phyloP scores from a whole-genome alignment of 2,113 vertebrate genomes.

The Leptosomus discolor region DNA sequence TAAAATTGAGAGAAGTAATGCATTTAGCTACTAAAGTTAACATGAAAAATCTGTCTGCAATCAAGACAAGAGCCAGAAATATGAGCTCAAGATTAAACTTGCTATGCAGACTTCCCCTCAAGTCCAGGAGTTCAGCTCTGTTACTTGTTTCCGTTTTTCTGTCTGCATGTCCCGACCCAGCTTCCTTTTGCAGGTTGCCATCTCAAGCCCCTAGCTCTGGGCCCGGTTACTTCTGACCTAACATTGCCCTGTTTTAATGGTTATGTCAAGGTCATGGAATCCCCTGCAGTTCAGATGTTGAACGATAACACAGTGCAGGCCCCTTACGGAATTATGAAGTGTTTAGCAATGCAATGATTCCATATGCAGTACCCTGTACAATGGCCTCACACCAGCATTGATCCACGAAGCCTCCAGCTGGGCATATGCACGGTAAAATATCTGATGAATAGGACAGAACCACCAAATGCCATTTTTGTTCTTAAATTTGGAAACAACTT shows the following conservation, averaged over 20 bases:
- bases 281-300: not conserved
- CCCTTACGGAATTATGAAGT: rapidly evolving
- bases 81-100: not conserved
- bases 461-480: rapidly evolving
- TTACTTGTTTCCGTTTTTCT: not conserved
- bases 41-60: not conserved
- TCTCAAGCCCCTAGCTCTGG: not conserved
- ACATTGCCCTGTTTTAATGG: not conserved
- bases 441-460: rapidly evolving
- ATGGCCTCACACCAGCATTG: no score
- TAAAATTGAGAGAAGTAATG: not conserved
- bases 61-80: not conserved
- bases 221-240: not conserved
- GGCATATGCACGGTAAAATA: not conserved
- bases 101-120: rapidly evolving
- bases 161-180: not conserved
- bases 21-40: not conserved
- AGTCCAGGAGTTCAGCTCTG: not conserved
- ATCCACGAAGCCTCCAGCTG: not conserved
- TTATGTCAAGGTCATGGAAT: not conserved
- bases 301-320: not conserved
- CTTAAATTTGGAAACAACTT: not conserved
- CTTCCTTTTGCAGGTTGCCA: not conserved
- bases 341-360: not conserved
- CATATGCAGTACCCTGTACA: not conserved